These are phyloP conservation scores for Bradypus variegatus DNA, from an alignment of 2,797 vertebrate genomes.

Conservation along the genomic window DNA sequence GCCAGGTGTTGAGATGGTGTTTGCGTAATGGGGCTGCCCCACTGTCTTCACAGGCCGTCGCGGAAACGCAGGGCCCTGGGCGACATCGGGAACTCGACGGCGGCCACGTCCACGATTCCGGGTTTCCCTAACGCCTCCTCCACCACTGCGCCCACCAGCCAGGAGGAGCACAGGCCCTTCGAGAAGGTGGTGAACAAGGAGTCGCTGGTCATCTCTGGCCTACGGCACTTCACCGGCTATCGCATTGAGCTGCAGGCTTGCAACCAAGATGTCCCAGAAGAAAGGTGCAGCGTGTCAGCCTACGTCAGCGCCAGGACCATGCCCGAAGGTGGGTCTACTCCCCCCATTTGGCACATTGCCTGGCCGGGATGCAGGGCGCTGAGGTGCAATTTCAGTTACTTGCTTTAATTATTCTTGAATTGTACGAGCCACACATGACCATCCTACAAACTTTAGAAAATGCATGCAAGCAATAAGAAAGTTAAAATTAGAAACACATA, in stretches of 20 bases:
- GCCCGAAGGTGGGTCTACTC: constrained; percentile 82
- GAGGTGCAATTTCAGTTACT: neutral
- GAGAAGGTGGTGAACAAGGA: constrained; percentile 84
- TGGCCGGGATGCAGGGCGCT: fast-evolving
- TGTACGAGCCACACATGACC: neutral
- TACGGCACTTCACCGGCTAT: constrained; percentile 94
- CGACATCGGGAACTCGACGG: constrained; percentile 79
- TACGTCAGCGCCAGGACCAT: constrained; percentile 93
- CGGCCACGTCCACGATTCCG: constrained; percentile 66
- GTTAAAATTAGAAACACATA: neutral
- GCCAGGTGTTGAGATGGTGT: fast-evolving
- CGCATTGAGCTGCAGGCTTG: constrained; percentile 97
- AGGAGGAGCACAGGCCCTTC: constrained; percentile 71
- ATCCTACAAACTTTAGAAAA: neutral
- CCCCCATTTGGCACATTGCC: fast-evolving
- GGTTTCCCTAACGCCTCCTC: constrained; percentile 71
- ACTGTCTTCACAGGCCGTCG: constrained; percentile 71
- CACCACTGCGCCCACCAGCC: constrained; percentile 58
- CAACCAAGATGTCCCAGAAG: constrained; percentile 79
- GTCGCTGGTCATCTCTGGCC: constrained; percentile 87
- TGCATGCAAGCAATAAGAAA: neutral
- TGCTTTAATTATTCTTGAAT: neutral
- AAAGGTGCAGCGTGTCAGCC: constrained; percentile 87
- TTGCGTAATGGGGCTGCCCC: fast-evolving
- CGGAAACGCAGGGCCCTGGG: constrained; percentile 83